Conservation (phyloP, 2,888 invertebrate species). For the Lepeophtheirus nordmannii region DNA sequence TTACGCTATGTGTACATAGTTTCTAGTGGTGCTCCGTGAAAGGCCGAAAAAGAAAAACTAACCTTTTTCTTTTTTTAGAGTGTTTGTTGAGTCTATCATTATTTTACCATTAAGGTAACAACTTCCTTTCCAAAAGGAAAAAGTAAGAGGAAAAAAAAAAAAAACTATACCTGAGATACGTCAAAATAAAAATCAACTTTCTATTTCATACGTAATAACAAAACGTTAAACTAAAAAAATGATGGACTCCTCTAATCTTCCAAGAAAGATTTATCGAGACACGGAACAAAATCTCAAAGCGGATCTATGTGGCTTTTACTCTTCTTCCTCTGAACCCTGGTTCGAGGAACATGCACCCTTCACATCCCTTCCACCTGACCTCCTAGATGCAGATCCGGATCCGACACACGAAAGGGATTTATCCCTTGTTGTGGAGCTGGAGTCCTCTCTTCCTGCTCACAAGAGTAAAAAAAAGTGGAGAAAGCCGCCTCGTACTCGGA, state of each 20-base stretch:
- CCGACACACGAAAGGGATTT: not conserved
- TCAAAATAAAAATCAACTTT: too few species aligned
- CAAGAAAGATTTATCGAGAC: conserved; percentile 13
- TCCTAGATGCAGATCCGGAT: not conserved
- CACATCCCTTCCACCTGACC: not conserved
- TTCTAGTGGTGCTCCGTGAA: too few species aligned
- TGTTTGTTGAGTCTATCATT: too few species aligned
- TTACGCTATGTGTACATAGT: too few species aligned
- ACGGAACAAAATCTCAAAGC: not conserved
- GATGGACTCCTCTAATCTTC: conserved; percentile 17
- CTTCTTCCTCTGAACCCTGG: not conserved
- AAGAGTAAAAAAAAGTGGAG: not conserved
- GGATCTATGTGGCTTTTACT: not conserved
- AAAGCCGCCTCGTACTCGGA: not conserved
- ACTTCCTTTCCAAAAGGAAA: too few species aligned
- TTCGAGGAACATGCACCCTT: not conserved
- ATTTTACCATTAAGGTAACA: too few species aligned
- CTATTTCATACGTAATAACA: too few species aligned
- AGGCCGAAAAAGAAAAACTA: too few species aligned
- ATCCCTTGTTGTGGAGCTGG: not conserved
- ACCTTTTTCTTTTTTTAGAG: too few species aligned
- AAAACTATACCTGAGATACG: too few species aligned
- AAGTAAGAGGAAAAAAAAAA: too few species aligned
- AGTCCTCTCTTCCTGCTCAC: not conserved
- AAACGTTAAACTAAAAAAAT: not conserved